A percentile compares a stretch with the other conserved stretches of the same genome.
These are phyloP conservation scores for Taenioides sp. DNA, from an alignment of 2,797 vertebrate genomes.

Conservation along the genomic window DNA sequence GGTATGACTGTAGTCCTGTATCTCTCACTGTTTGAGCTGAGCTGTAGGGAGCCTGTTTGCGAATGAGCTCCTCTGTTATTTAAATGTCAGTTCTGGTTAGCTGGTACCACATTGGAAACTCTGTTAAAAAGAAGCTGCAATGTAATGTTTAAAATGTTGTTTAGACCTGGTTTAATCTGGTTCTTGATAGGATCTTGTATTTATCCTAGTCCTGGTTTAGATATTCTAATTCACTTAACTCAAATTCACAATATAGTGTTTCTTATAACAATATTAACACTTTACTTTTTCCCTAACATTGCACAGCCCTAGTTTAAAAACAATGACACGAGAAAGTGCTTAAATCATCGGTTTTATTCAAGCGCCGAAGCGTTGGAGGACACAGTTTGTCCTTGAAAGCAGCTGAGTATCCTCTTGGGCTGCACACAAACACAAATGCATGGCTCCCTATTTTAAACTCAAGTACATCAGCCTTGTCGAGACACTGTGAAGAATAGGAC, in stretches of 20 bases:
- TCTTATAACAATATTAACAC: not conserved
- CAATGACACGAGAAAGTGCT: slow-evolving; percentile 34
- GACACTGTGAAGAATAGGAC: not conserved
- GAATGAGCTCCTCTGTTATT: too few species aligned
- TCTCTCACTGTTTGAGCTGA: too few species aligned
- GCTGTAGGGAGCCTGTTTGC: too few species aligned
- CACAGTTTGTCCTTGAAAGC: slow-evolving; percentile 45
- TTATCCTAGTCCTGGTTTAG: not conserved
- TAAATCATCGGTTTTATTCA: slow-evolving; percentile 44
- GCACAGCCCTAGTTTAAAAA: slow-evolving; percentile 11
- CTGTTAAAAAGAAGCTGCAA: too few species aligned
- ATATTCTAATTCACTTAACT: not conserved
- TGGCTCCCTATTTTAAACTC: slow-evolving; percentile 8
- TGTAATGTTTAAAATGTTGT: too few species aligned
- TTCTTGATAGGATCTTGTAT: too few species aligned
- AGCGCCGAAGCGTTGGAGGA: slow-evolving; percentile 43
- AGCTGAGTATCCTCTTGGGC: slow-evolving; percentile 28
- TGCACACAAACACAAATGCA: slow-evolving; percentile 13
- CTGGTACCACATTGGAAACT: too few species aligned
- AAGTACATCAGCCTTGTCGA: not conserved
- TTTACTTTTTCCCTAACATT: not conserved
- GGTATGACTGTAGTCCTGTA: too few species aligned
- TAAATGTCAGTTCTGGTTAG: too few species aligned
- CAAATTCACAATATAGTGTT: not conserved
- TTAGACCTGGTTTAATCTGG: not conserved